Evolutionary conservation across 2,797 vertebrate genomes (phyloP).

Genomic region (Melanotaenia nigrans): DNA sequence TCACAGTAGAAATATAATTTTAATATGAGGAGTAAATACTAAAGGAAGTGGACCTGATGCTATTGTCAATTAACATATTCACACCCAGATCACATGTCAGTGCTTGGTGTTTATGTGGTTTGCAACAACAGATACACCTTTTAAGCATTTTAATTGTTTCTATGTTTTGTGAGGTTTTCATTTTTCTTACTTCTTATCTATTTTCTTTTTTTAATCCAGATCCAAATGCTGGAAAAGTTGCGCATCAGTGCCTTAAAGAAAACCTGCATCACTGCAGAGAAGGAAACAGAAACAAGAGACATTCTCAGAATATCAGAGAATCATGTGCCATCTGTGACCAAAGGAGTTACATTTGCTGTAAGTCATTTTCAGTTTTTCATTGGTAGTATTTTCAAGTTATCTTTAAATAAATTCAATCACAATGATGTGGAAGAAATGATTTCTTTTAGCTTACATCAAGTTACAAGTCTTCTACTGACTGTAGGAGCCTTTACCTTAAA

Average conservation of each 20-base stretch:
- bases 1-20: background rate
- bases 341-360: slow-evolving; percentile 81
- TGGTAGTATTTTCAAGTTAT: background rate
- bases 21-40: background rate
- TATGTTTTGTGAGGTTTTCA: too few species aligned
- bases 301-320: slow-evolving; percentile 39
- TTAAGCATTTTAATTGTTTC: too few species aligned
- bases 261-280: slow-evolving; percentile 53
- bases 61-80: too few species aligned
- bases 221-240: slow-evolving; percentile 89
- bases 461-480: too few species aligned
- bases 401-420: background rate
- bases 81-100: too few species aligned
- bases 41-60: background rate
- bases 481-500: background rate
- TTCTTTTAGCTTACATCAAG: background rate
- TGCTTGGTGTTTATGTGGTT: too few species aligned
- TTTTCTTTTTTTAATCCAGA: slow-evolving; percentile 40
- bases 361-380: slow-evolving; percentile 41
- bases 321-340: slow-evolving; percentile 30
- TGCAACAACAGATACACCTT: too few species aligned
- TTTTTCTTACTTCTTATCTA: too few species aligned
- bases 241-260: slow-evolving; percentile 89
- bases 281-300: slow-evolving; percentile 50
- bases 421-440: background rate